Evolutionary conservation across 2,797 vertebrate species (phyloP).

Genomic region (Cyclopterus lumpus): DNA sequence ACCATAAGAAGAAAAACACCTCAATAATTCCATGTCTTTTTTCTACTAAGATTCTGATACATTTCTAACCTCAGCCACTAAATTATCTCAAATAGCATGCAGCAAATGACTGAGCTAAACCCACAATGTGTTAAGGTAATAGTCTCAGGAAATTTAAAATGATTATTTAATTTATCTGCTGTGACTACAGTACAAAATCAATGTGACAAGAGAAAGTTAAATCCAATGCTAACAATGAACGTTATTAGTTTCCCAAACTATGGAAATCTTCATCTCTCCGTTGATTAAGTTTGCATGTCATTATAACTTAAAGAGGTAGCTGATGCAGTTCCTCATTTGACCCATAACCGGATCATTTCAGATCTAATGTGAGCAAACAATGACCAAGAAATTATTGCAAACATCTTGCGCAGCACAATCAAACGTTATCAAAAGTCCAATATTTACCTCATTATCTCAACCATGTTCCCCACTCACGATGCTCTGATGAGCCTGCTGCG

Average conservation of each 20-base stretch:
- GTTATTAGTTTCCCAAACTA: constrained; percentile 26
- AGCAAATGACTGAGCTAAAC: constrained; percentile 46
- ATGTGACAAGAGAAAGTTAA: constrained; percentile 18
- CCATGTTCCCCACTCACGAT: constrained; percentile 11
- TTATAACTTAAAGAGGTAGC: constrained; percentile 36
- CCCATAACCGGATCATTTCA: constrained; percentile 56
- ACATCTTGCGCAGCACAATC: constrained; percentile 62
- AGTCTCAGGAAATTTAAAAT: constrained; percentile 26
- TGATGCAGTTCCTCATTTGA: constrained; percentile 30
- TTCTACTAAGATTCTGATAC: constrained; percentile 36
- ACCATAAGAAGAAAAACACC: neutral
- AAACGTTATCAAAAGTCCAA: constrained; percentile 62
- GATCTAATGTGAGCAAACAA: constrained; percentile 67
- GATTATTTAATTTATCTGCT: constrained; percentile 33
- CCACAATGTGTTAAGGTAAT: constrained; percentile 54
- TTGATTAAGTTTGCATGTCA: constrained; percentile 54
- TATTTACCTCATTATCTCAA: constrained; percentile 72
- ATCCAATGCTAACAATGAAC: constrained; percentile 17
- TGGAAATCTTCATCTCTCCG: neutral
- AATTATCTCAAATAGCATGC: constrained; percentile 49
- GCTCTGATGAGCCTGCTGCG: constrained; percentile 7
- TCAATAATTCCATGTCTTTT: constrained; percentile 4
- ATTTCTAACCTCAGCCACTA: constrained; percentile 28
- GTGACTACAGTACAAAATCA: constrained; percentile 6
- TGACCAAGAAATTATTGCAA: constrained; percentile 66